These are phyloP conservation scores for Solea senegalensis DNA, from an alignment of 2,113 vertebrate species.

Conservation along the genomic window DNA sequence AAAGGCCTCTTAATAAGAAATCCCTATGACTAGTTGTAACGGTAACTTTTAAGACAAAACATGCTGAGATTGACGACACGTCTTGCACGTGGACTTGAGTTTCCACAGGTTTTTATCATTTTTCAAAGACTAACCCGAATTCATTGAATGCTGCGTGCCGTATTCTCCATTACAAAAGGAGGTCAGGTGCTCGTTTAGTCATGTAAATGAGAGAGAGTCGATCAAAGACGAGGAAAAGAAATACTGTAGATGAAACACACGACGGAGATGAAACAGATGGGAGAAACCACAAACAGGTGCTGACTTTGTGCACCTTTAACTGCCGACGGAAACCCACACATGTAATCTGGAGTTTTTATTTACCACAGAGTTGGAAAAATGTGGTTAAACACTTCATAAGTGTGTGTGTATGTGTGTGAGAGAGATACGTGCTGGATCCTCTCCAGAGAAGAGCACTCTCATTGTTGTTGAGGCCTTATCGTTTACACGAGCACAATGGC, in stretches of 20 bases:
- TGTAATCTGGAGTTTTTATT: background rate
- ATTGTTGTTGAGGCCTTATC: constrained; percentile 63
- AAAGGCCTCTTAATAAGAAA: too few species aligned
- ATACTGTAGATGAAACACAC: constrained; percentile 56
- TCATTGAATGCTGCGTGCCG: constrained; percentile 21
- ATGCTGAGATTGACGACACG: background rate
- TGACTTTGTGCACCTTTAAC: constrained; percentile 27
- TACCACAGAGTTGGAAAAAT: background rate
- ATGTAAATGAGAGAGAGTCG: constrained; percentile 61
- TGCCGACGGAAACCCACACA: background rate
- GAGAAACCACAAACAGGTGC: constrained; percentile 34
- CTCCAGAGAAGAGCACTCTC: constrained; percentile 35
- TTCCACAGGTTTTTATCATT: constrained; percentile 5
- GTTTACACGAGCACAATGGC: constrained; percentile 59
- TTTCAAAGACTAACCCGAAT: constrained; percentile 53
- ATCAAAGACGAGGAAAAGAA: constrained; percentile 65
- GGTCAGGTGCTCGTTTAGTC: constrained; percentile 67
- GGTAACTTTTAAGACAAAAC: too few species aligned
- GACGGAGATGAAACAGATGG: constrained; percentile 55
- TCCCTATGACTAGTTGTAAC: too few species aligned
- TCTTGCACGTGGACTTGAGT: constrained; percentile 3
- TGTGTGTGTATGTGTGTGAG: background rate
- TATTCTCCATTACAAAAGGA: constrained; percentile 60
- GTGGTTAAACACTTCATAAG: background rate
- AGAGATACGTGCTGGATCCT: constrained; percentile 9